phyloP scores from a whole-genome alignment of 2,888 invertebrate species.

The Drosophila quinaria region DNA sequence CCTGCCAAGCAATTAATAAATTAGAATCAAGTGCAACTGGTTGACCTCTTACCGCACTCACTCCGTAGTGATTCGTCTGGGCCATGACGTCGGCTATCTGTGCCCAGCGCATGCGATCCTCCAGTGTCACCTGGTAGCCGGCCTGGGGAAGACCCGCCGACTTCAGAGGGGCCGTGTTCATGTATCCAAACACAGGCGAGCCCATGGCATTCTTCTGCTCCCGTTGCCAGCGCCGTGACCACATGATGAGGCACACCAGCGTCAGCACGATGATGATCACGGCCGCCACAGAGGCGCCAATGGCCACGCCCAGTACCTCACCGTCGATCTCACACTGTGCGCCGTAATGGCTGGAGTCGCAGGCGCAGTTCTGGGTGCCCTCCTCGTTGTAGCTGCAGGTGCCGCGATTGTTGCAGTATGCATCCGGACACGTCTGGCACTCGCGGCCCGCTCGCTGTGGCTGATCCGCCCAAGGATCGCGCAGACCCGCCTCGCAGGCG shows the following conservation, averaged over 20 bases:
- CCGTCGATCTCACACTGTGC: slow-evolving; percentile 96
- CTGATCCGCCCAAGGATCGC: slow-evolving; percentile 91
- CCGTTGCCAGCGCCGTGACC: slow-evolving; percentile 96
- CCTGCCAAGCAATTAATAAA: slow-evolving; percentile 85
- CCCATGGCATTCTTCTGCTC: slow-evolving; percentile 93
- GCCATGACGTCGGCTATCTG: slow-evolving; percentile 96
- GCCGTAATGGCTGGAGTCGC: slow-evolving; percentile 93
- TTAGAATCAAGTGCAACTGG: background rate
- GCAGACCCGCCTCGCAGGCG: slow-evolving; percentile 90
- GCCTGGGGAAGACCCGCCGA: slow-evolving; percentile 88
- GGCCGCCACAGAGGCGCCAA: slow-evolving; percentile 95
- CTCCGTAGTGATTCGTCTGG: slow-evolving; percentile 93
- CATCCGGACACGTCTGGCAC: slow-evolving; percentile 92
- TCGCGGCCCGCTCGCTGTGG: slow-evolving; percentile 90
- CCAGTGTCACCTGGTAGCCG: slow-evolving; percentile 91
- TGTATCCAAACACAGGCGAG: slow-evolving; percentile 95
- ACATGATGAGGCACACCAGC: slow-evolving; percentile 94
- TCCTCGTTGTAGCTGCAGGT: slow-evolving; percentile 92
- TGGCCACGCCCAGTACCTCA: slow-evolving; percentile 95
- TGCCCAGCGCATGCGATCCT: slow-evolving; percentile 94
- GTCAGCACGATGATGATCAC: slow-evolving; percentile 95
- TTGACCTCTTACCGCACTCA: slow-evolving; percentile 85
- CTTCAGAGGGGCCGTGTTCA: slow-evolving; percentile 91
- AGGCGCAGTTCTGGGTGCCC: slow-evolving; percentile 87
- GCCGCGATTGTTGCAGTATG: slow-evolving; percentile 94